Conservation (phyloP, 2,888 invertebrate genomes). For the Perizoma affinitatum region DNA sequence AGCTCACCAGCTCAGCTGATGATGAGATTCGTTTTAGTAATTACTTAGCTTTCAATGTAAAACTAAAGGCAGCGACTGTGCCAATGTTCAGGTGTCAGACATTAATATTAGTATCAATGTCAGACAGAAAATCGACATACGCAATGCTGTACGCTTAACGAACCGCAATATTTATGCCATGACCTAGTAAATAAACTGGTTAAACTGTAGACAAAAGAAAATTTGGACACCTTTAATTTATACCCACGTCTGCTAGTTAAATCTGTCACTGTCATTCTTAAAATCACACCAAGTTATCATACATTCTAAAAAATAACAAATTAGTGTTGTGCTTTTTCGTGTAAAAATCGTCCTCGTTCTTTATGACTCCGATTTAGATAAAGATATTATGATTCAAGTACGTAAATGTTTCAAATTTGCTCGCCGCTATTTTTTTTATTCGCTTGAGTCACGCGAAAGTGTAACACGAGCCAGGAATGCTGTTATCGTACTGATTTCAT, state of each 20-base stretch:
- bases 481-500: conserved; percentile 61
- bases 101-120: conserved; percentile 6
- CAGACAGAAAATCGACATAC: conserved; percentile 15
- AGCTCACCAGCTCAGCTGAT: no score
- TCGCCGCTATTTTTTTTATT: conserved; percentile 67
- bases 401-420: conserved; percentile 74
- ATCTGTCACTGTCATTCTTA: background rate
- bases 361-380: conserved; percentile 73
- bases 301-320: conserved; percentile 5
- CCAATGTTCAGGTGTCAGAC: conserved; percentile 12
- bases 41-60: no score
- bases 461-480: conserved; percentile 72
- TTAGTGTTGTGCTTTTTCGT: conserved; percentile 31
- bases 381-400: conserved; percentile 75
- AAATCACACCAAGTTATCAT: background rate
- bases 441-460: conserved; percentile 65
- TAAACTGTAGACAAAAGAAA: no score
- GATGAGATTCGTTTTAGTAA: no score
- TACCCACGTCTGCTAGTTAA: no score
- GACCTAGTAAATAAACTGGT: background rate
- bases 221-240: no score
- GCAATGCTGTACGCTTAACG: background rate
- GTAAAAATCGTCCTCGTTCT: conserved; percentile 62
- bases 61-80: conserved; percentile 6
- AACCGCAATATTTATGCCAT: background rate